phyloP scores from a whole-genome alignment of 1,140 invertebrate species.

The Ostrea denselamellosa region DNA sequence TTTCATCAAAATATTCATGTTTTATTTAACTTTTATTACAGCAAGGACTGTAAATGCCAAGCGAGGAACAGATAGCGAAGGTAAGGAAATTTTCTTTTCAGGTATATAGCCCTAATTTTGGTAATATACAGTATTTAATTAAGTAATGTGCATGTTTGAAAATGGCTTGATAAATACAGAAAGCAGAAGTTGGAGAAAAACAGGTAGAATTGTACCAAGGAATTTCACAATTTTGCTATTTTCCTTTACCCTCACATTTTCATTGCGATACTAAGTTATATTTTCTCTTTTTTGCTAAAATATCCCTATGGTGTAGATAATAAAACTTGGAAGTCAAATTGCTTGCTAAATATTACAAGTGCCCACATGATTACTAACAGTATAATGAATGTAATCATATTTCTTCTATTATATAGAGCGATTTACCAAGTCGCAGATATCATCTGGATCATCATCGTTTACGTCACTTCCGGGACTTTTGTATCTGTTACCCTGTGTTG shows the following conservation, averaged over 20 bases:
- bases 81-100: background rate
- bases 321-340: no score
- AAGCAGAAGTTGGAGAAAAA: background rate
- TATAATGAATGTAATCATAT: background rate
- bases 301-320: no score
- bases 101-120: background rate
- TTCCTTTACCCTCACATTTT: background rate
- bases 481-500: background rate
- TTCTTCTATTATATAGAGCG: background rate
- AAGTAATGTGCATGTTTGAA: background rate
- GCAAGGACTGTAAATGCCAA: slow-evolving; percentile 21
- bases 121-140: background rate
- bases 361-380: no score
- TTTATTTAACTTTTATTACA: slow-evolving; percentile 4
- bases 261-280: background rate
- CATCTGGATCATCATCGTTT: slow-evolving; percentile 5
- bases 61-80: slow-evolving; percentile 40
- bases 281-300: background rate
- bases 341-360: no score
- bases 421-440: background rate
- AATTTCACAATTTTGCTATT: background rate
- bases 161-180: background rate
- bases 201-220: background rate
- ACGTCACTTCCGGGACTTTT: slow-evolving; percentile 1
- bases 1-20: background rate